Conservation (phyloP, 2,113 vertebrate species). For the Archocentrus centrarchus region DNA sequence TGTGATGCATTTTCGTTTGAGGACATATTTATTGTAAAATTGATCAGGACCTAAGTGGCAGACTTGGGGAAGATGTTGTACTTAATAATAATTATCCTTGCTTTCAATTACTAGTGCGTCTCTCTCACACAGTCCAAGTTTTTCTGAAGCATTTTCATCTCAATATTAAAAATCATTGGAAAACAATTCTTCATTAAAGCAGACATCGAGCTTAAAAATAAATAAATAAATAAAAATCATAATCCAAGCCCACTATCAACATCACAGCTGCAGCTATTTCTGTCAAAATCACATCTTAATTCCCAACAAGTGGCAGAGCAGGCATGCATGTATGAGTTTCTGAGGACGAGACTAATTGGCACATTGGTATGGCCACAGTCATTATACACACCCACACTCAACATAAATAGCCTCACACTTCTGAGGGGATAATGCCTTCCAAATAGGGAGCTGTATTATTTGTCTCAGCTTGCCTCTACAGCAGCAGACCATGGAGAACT, state of each 20-base stretch:
- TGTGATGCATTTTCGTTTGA: constrained; percentile 11
- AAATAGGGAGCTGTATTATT: constrained; percentile 38
- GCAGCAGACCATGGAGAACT: constrained; percentile 26
- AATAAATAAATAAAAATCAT: neutral
- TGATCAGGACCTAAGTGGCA: constrained; percentile 1
- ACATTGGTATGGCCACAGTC: constrained; percentile 56
- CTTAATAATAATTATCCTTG: constrained; percentile 22
- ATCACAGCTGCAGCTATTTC: constrained; percentile 10
- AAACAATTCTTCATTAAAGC: neutral
- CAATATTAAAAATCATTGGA: neutral
- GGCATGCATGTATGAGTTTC: constrained; percentile 2
- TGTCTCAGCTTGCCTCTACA: constrained; percentile 32
- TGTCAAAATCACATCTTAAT: constrained; percentile 20
- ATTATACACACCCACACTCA: constrained; percentile 61
- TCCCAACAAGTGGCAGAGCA: constrained; percentile 27
- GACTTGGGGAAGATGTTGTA: neutral
- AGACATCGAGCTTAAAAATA: neutral
- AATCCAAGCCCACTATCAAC: neutral
- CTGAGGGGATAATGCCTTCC: constrained; percentile 40
- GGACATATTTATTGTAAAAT: constrained; percentile 16
- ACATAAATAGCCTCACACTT: constrained; percentile 61
- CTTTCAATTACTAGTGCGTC: neutral
- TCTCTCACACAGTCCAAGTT: neutral
- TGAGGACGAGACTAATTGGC: constrained; percentile 44
- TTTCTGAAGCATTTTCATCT: neutral